Percentiles rank a stretch among this genome's conserved stretches.
Conservation (phyloP, 2,888 invertebrate genomes). For the Linyphia triangularis region DNA sequence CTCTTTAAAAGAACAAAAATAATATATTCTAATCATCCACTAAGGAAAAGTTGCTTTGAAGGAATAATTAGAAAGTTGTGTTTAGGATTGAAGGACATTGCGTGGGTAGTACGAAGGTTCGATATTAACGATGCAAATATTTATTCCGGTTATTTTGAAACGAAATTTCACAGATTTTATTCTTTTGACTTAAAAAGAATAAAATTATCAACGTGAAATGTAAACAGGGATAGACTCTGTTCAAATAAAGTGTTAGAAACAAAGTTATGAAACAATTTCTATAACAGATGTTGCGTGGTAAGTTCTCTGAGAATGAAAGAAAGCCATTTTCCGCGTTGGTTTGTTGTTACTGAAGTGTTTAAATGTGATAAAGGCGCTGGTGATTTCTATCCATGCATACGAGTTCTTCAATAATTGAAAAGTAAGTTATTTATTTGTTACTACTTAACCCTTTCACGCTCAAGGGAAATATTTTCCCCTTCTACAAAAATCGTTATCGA, state of each 20-base stretch:
- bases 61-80: neutral
- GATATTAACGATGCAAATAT: constrained; percentile 3
- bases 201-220: neutral
- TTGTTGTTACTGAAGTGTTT: constrained; percentile 5
- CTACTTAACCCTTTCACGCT: too few species aligned
- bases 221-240: neutral
- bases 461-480: too few species aligned
- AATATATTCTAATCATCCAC: neutral
- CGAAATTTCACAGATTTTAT: neutral
- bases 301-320: neutral
- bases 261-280: neutral
- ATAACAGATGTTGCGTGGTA: constrained; percentile 34
- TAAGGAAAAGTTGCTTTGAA: neutral
- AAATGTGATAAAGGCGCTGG: too few species aligned
- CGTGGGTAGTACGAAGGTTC: constrained; percentile 1
- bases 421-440: too few species aligned
- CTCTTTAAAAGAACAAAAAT: neutral
- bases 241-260: neutral
- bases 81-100: constrained; percentile 8
- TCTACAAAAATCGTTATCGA: too few species aligned
- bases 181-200: neutral
- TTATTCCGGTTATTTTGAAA: neutral
- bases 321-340: neutral
- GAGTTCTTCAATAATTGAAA: too few species aligned
- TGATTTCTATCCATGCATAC: too few species aligned